phyloP scores from a whole-genome alignment of 2,888 invertebrate species.

The Ochropleura plecta region DNA sequence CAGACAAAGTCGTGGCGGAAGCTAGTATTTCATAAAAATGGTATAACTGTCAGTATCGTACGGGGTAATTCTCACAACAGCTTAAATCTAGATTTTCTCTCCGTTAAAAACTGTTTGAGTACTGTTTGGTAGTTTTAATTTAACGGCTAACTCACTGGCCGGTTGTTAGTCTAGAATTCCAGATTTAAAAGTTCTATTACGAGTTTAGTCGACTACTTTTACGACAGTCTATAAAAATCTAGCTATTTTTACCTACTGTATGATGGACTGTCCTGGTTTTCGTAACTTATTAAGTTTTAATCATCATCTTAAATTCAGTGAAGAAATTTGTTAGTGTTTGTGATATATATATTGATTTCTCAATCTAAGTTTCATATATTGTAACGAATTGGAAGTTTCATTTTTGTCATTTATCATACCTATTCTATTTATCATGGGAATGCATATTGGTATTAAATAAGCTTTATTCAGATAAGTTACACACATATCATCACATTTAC shows the following conservation, averaged over 20 bases:
- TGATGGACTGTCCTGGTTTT: not conserved
- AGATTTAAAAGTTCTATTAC: slow-evolving; percentile 17
- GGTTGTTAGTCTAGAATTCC: slow-evolving; percentile 40
- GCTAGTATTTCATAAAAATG: not conserved
- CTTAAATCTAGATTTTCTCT: not conserved
- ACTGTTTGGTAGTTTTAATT: slow-evolving; percentile 34
- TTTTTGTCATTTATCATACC: not conserved
- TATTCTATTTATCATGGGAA: no score
- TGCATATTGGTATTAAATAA: no score
- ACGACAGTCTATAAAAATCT: slow-evolving; percentile 30
- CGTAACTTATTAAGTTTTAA: not conserved
- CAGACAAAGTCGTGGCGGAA: no score
- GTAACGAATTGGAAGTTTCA: not conserved
- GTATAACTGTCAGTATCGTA: not conserved
- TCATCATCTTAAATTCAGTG: no score
- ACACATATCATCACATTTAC: no score
- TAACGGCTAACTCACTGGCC: slow-evolving; percentile 34
- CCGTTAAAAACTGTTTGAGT: slow-evolving; percentile 8
- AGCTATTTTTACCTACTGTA: slow-evolving; percentile 15
- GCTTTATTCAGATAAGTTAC: no score
- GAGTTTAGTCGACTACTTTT: slow-evolving; percentile 23
- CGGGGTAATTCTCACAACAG: slow-evolving; percentile 3
- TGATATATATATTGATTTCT: not conserved
- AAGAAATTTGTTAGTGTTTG: not conserved
- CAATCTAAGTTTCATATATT: not conserved